Evolutionary conservation across 2,888 invertebrate species (phyloP).

Genomic region (Trissolcus brochymenae): DNA sequence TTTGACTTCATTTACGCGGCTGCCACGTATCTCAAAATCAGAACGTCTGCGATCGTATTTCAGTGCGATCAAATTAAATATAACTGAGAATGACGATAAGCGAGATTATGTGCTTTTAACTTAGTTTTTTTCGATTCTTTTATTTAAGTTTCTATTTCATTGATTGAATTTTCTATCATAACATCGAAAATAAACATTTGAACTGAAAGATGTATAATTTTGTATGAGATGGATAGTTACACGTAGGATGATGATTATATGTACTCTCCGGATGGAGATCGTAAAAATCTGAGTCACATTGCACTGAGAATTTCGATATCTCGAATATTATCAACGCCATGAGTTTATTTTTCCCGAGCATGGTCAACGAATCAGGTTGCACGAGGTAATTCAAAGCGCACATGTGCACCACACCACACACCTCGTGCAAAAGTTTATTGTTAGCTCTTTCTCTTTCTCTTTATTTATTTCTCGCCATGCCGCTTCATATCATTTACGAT

Average conservation of each 20-base stretch:
- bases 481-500: constrained; percentile 5
- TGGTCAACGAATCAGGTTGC: constrained; percentile 53
- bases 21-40: constrained; percentile 38
- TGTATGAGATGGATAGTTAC: background rate
- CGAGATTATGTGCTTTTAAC: no score
- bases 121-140: no score
- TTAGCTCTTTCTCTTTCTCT: constrained; percentile 59
- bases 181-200: no score
- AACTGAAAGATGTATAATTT: no score
- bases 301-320: constrained; percentile 42
- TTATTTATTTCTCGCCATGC: constrained; percentile 18
- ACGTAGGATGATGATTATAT: background rate
- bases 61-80: constrained; percentile 29
- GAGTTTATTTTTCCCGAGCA: constrained; percentile 45
- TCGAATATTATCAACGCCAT: constrained; percentile 10
- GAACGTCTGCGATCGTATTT: constrained; percentile 44
- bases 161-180: no score
- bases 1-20: constrained; percentile 36
- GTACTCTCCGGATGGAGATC: no score
- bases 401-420: constrained; percentile 72
- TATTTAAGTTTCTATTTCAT: no score
- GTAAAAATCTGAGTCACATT: constrained; percentile 7
- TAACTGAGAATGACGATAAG: constrained; percentile 31
- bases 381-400: constrained; percentile 62
- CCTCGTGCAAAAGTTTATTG: constrained; percentile 70